Conservation (phyloP, 2,797 vertebrate genomes). For the Perodicticus potto region DNA sequence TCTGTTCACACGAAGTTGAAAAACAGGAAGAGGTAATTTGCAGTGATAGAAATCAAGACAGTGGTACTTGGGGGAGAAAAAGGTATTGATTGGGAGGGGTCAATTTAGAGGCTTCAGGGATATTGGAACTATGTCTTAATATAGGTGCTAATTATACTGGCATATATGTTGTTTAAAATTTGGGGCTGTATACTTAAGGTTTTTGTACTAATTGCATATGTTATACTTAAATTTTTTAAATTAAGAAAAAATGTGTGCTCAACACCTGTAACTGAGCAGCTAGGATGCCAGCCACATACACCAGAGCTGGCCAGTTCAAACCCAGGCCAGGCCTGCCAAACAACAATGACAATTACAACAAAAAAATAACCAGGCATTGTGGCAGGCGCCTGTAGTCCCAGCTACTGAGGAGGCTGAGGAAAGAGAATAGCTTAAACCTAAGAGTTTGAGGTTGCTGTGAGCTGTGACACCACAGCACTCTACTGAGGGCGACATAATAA, state of each 20-base stretch:
- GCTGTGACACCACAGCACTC: too few species aligned
- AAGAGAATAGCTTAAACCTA: too few species aligned
- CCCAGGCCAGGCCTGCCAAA: too few species aligned
- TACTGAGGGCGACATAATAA: too few species aligned
- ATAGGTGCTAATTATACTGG: neutral
- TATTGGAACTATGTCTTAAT: neutral
- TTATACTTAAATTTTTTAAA: neutral
- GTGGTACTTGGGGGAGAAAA: neutral
- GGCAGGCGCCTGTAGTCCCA: too few species aligned
- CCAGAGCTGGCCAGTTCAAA: too few species aligned
- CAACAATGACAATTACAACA: too few species aligned
- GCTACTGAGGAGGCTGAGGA: too few species aligned
- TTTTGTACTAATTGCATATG: constrained; percentile 43
- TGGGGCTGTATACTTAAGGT: neutral
- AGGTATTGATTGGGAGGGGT: neutral
- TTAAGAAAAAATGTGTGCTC: constrained; percentile 6
- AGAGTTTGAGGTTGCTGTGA: too few species aligned
- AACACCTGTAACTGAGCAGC: too few species aligned
- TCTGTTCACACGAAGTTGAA: neutral
- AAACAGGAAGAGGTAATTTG: neutral
- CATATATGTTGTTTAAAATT: neutral
- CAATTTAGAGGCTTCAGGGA: neutral
- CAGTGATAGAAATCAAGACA: neutral
- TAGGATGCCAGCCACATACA: too few species aligned
- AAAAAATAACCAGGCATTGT: too few species aligned